A percentile compares a stretch with the other conserved stretches of the same genome.
Evolutionary conservation across 2,888 invertebrate genomes (phyloP).

Genomic region (Limnephilus lunatus): DNA sequence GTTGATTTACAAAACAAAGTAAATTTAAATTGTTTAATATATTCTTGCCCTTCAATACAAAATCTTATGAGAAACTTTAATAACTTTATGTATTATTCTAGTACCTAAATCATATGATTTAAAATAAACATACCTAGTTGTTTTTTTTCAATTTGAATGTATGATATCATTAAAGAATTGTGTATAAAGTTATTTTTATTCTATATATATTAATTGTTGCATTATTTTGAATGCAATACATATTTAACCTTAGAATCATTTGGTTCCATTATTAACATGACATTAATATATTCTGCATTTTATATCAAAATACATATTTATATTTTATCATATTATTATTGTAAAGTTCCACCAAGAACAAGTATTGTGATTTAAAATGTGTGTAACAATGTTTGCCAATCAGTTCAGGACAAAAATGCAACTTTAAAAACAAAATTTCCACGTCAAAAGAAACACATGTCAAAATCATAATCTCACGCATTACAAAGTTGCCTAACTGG

Average conservation of each 20-base stretch:
- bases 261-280: not conserved
- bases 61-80: conserved; percentile 2
- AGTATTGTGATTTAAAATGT: not conserved
- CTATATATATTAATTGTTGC: not conserved
- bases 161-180: not conserved
- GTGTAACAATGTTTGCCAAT: not conserved
- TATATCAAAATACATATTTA: not conserved
- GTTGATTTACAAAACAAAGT: not conserved
- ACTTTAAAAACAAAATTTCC: not conserved
- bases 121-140: not conserved
- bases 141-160: not conserved
- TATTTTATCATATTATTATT: not conserved
- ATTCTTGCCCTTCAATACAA: not conserved
- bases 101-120: not conserved
- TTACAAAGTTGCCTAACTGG: too few species aligned
- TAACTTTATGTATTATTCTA: not conserved
- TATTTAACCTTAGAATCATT: not conserved
- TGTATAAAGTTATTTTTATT: not conserved
- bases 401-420: not conserved
- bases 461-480: too few species aligned
- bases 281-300: not conserved
- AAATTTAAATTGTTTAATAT: not conserved
- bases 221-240: not conserved
- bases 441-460: too few species aligned
- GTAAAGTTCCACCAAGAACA: conserved; percentile 68